These are phyloP conservation scores for Subanguina moxae DNA, from an alignment of 1,140 invertebrate species.

Conservation along the genomic window DNA sequence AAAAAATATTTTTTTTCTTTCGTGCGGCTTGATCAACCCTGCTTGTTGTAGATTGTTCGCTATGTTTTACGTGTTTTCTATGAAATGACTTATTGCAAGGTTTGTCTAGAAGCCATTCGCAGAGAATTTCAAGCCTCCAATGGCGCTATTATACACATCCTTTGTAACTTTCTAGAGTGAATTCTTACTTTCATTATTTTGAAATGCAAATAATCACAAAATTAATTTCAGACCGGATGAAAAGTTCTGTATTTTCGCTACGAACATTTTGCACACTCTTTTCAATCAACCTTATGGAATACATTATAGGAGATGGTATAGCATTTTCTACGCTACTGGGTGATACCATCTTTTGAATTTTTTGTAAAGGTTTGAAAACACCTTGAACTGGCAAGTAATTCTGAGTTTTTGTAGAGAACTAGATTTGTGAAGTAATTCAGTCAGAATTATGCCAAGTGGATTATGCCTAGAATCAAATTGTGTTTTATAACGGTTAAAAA, in stretches of 20 bases:
- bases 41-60: background rate
- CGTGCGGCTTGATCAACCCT: constrained; percentile 2
- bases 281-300: constrained; percentile 6
- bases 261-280: constrained; percentile 14
- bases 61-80: constrained; percentile 10
- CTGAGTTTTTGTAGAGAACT: no score
- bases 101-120: constrained; percentile 12
- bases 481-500: no score
- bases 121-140: background rate
- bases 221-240: constrained; percentile 11
- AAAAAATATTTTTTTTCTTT: background rate
- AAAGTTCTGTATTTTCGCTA: constrained; percentile 16
- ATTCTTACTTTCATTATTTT: constrained; percentile 5
- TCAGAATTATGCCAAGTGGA: no score
- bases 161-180: constrained; percentile 18
- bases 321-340: no score
- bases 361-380: no score
- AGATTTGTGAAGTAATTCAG: no score
- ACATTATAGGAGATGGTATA: background rate
- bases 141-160: constrained; percentile 12
- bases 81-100: constrained; percentile 17
- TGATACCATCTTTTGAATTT: no score
- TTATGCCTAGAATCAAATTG: no score
- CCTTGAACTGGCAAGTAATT: no score
- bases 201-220: background rate